A percentile compares a stretch with the other conserved stretches of the same genome.
phyloP scores from a whole-genome alignment of 1,140 invertebrate genomes.

The Drosophila lacertosa region DNA sequence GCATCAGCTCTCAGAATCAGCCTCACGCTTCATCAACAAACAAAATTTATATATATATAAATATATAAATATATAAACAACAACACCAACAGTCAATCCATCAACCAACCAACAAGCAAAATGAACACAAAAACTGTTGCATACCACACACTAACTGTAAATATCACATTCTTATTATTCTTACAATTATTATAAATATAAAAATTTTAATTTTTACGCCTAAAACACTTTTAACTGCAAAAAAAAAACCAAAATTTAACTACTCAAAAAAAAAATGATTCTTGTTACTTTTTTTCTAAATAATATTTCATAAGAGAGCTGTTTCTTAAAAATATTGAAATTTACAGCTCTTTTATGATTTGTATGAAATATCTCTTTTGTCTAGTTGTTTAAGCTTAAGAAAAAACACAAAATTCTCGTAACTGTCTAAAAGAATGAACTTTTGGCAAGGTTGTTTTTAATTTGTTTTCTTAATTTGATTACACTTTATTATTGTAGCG shows the following conservation, averaged over 20 bases:
- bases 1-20: constrained; percentile 38
- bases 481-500: constrained; percentile 57
- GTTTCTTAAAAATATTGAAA: background rate
- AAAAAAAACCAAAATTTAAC: constrained; percentile 21
- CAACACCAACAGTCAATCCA: constrained; percentile 49
- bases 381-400: constrained; percentile 35
- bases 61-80: too few relatives aligned
- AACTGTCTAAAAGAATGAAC: constrained; percentile 43
- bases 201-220: constrained; percentile 47
- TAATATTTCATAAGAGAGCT: background rate
- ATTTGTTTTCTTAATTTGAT: constrained; percentile 1
- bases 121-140: constrained; percentile 51
- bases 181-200: constrained; percentile 47
- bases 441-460: too few relatives aligned
- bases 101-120: constrained; percentile 57
- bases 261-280: constrained; percentile 28
- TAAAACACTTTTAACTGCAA: constrained; percentile 24
- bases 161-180: constrained; percentile 70
- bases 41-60: too few relatives aligned
- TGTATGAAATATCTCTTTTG: constrained; percentile 23
- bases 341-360: constrained; percentile 15
- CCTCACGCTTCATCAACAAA: constrained; percentile 41
- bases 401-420: constrained; percentile 34
- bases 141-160: constrained; percentile 82
- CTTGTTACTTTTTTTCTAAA: constrained; percentile 63